Percentiles rank a stretch among this genome's conserved stretches.
Evolutionary conservation across 2,113 vertebrate species (phyloP).

Genomic region (Rhinolophus sinicus): DNA sequence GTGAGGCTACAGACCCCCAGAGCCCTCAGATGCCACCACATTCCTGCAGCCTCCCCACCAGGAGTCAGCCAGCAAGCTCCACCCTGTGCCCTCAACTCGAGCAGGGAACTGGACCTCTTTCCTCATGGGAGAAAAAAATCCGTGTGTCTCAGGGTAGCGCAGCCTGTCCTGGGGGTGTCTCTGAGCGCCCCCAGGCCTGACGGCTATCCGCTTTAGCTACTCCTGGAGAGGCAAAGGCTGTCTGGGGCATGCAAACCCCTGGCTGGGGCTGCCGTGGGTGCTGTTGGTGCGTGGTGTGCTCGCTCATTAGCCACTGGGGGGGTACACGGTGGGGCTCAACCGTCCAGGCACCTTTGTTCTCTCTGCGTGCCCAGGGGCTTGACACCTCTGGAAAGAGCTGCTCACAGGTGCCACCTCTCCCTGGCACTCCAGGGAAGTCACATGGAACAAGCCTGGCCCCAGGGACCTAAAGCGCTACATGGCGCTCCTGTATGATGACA

Average conservation of each 20-base stretch:
- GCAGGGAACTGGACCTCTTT: rapidly evolving
- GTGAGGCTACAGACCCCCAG: not conserved
- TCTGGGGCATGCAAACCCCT: not conserved
- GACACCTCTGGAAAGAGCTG: rapidly evolving
- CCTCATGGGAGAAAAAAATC: not conserved
- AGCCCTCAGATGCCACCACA: not conserved
- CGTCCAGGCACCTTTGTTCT: rapidly evolving
- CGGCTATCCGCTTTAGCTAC: rapidly evolving
- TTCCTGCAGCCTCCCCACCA: rapidly evolving
- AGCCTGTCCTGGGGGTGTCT: rapidly evolving
- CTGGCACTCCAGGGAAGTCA: rapidly evolving
- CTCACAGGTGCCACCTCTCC: not conserved
- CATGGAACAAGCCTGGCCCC: not conserved
- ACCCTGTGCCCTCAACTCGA: not conserved
- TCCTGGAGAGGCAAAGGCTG: not conserved
- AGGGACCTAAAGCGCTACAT: rapidly evolving
- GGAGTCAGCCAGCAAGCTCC: rapidly evolving
- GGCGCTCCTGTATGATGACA: rapidly evolving
- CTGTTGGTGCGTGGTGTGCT: rapidly evolving
- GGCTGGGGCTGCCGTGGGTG: not conserved
- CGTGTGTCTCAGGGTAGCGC: not conserved
- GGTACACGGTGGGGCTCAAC: not conserved
- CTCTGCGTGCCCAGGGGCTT: rapidly evolving
- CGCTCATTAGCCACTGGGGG: not conserved
- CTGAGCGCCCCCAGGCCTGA: not conserved